phyloP scores from a whole-genome alignment of 1,140 invertebrate genomes.

The Platyura marginata region DNA sequence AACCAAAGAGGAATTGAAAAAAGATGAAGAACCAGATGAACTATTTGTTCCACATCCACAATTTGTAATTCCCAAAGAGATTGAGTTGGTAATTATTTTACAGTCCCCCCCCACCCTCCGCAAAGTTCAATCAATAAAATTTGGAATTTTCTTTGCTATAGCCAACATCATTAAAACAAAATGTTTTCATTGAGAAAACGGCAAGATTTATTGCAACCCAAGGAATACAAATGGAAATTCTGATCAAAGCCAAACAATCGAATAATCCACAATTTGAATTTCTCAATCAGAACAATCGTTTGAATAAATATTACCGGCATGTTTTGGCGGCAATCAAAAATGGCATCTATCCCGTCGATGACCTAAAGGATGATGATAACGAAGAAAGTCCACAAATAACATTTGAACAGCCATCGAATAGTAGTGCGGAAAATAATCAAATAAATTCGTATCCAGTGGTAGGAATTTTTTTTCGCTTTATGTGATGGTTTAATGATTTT shows the following conservation, averaged over 20 bases:
- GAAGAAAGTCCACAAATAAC: no score
- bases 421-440: no score
- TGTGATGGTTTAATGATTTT: no score
- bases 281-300: constrained; percentile 61
- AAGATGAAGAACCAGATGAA: constrained; percentile 39
- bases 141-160: constrained; percentile 30
- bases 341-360: constrained; percentile 49
- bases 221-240: constrained; percentile 94
- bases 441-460: no score
- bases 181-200: constrained; percentile 93
- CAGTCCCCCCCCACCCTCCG: no score
- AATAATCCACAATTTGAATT: constrained; percentile 89
- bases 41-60: constrained; percentile 47
- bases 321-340: constrained; percentile 63
- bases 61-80: constrained; percentile 51
- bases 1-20: constrained; percentile 9
- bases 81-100: constrained; percentile 43
- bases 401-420: no score
- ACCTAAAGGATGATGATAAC: constrained; percentile 29
- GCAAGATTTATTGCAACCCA: constrained; percentile 84
- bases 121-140: no score
- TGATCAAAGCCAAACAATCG: constrained; percentile 92
- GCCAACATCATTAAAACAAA: constrained; percentile 82
- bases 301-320: constrained; percentile 84
- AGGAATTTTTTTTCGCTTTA: no score